phyloP scores from a whole-genome alignment of 2,797 vertebrate genomes.

The Aplochiton taeniatus region DNA sequence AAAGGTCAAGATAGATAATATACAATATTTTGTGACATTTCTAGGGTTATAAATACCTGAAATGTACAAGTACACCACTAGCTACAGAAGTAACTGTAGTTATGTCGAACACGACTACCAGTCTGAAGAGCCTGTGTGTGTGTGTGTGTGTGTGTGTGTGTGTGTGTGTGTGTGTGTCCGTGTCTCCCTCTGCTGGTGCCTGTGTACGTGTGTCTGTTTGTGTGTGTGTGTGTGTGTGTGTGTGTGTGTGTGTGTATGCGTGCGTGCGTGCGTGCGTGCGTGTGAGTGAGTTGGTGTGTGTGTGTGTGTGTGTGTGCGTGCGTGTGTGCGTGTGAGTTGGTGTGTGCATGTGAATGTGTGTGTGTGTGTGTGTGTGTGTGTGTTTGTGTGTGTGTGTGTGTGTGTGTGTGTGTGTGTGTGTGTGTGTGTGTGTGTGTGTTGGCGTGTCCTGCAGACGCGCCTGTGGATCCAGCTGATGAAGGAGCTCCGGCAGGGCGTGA shows the following conservation, averaged over 20 bases:
- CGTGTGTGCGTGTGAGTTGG: neutral
- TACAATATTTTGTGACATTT: no score
- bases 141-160: neutral
- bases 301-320: neutral
- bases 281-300: conserved; percentile 4
- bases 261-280: neutral
- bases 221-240: neutral
- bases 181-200: no score
- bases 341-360: conserved; percentile 5
- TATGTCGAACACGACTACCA: neutral
- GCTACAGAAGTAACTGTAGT: no score
- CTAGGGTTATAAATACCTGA: no score
- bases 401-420: neutral
- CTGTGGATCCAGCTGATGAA: conserved; percentile 98
- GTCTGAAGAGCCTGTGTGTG: neutral
- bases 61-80: no score
- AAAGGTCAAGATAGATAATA: no score
- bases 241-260: neutral
- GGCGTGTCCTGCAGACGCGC: conserved; percentile 76
- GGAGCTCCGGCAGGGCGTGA: conserved; percentile 91
- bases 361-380: conserved; percentile 5
- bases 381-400: conserved; percentile 14
- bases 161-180: conserved; percentile 3
- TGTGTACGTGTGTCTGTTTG: conserved; percentile 3
- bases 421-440: conserved; percentile 25